Evolutionary conservation across 2,888 invertebrate species (phyloP).

Genomic region (Drosophila greeni): DNA sequence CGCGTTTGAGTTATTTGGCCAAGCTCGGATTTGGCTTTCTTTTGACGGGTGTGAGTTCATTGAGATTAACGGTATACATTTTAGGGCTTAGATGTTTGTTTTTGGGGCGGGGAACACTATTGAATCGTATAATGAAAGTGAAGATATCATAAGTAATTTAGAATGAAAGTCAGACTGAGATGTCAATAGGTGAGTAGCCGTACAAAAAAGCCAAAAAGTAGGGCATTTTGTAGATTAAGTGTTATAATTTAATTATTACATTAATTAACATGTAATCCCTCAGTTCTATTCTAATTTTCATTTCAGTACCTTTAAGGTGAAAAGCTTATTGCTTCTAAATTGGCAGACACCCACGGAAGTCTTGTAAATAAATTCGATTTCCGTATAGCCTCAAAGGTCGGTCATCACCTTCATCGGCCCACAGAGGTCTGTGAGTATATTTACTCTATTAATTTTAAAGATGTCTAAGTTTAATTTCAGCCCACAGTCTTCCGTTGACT

Average conservation of each 20-base stretch:
- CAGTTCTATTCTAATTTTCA: neutral
- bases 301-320: neutral
- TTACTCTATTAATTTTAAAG: constrained; percentile 17
- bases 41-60: constrained; percentile 12
- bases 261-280: neutral
- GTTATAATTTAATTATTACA: neutral
- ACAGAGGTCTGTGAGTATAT: constrained; percentile 10
- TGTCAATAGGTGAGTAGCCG: neutral
- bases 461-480: neutral
- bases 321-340: neutral
- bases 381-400: constrained; percentile 1
- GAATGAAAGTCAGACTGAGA: constrained; percentile 1
- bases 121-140: constrained; percentile 17
- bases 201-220: neutral
- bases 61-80: constrained; percentile 25
- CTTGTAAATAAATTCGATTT: constrained; percentile 19
- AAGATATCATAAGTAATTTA: neutral
- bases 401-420: neutral
- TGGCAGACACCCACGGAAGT: neutral
- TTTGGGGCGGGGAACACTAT: neutral
- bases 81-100: neutral
- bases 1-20: constrained; percentile 27
- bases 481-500: constrained; percentile 28
- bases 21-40: constrained; percentile 30
- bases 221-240: no score